Percentiles rank a stretch among this genome's conserved stretches.
These are phyloP conservation scores for Neoitamus cyanurus DNA, from an alignment of 2,888 invertebrate genomes.

Conservation along the genomic window DNA sequence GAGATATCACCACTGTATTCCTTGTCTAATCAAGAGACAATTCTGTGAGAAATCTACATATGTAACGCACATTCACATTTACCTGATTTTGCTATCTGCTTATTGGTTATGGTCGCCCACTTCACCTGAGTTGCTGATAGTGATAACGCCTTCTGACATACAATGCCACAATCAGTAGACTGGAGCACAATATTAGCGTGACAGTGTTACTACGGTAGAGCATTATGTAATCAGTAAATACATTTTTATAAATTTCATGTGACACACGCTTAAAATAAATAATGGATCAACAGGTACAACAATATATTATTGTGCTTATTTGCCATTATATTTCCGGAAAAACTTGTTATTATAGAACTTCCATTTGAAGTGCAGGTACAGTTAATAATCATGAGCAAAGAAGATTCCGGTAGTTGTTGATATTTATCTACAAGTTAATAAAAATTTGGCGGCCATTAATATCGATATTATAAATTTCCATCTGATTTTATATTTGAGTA, in stretches of 20 bases:
- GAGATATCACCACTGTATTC: neutral
- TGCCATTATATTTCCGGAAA: too few relatives aligned
- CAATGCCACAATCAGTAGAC: neutral
- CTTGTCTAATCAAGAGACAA: neutral
- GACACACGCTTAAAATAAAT: neutral
- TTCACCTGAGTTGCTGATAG: neutral
- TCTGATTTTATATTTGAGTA: too few relatives aligned
- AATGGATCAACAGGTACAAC: neutral
- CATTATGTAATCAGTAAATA: neutral
- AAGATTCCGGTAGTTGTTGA: too few relatives aligned
- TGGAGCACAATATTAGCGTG: neutral
- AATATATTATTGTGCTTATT: too few relatives aligned
- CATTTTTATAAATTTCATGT: neutral
- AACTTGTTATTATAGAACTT: too few relatives aligned
- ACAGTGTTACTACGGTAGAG: neutral
- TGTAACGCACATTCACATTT: neutral
- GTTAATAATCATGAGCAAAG: too few relatives aligned
- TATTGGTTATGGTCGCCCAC: neutral
- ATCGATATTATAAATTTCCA: too few relatives aligned
- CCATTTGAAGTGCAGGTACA: too few relatives aligned
- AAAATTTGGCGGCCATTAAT: too few relatives aligned
- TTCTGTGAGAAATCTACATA: neutral
- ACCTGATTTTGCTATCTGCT: neutral
- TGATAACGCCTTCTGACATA: neutral
- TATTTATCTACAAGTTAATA: too few relatives aligned